Conservation (phyloP, 1,140 invertebrate species). For the Drosophila nikananu region DNA sequence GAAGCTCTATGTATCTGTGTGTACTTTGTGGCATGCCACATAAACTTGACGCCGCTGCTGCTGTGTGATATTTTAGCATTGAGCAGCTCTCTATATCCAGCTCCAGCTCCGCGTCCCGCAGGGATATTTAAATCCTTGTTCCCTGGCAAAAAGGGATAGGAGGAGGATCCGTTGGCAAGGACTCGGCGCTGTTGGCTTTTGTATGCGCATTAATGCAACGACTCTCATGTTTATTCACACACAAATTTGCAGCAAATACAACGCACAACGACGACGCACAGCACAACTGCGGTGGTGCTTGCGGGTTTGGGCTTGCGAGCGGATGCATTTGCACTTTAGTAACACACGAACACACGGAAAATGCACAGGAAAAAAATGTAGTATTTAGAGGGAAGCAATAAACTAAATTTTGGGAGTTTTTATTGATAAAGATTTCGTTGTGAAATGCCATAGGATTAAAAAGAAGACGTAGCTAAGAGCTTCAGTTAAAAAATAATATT, state of each 20-base stretch:
- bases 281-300: constrained; percentile 49
- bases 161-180: constrained; percentile 1
- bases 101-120: constrained; percentile 20
- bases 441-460: not conserved
- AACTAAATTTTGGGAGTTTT: not conserved
- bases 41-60: constrained; percentile 67
- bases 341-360: constrained; percentile 10
- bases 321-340: constrained; percentile 58
- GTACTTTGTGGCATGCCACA: constrained; percentile 75
- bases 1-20: constrained; percentile 25
- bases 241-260: constrained; percentile 81
- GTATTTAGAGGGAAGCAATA: not conserved
- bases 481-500: too few species aligned
- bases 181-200: constrained; percentile 70
- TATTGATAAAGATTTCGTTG: too few species aligned
- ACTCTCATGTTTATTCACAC: constrained; percentile 83
- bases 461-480: too few species aligned
- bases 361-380: not conserved
- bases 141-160: constrained; percentile 29
- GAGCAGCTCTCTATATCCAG: constrained; percentile 45
- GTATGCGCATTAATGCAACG: constrained; percentile 82
- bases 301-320: constrained; percentile 45
- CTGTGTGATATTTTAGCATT: constrained; percentile 73
- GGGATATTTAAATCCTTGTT: constrained; percentile 75
- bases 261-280: constrained; percentile 50